Conservation (phyloP, 2,888 invertebrate genomes). For the Lamellibrachia columna region DNA sequence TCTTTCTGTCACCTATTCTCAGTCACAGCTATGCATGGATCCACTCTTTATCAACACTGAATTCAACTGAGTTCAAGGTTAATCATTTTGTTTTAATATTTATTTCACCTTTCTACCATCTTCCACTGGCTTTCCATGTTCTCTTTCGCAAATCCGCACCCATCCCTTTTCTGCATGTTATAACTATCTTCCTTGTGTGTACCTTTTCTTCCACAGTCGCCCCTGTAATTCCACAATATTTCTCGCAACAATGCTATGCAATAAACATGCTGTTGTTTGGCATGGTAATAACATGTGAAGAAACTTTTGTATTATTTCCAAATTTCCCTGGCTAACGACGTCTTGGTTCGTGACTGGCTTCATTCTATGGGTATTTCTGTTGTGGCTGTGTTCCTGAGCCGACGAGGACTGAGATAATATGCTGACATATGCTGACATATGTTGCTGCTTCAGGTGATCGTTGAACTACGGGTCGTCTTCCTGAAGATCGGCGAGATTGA, state of each 20-base stretch:
- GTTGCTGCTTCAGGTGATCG: slow-evolving; percentile 45
- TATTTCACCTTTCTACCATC: neutral
- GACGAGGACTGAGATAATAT: too few relatives aligned
- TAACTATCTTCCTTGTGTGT: neutral
- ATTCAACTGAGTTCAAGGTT: too few relatives aligned
- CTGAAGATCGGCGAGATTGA: slow-evolving; percentile 62
- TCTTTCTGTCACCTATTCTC: too few relatives aligned
- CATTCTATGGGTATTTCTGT: too few relatives aligned
- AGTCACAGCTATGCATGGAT: too few relatives aligned
- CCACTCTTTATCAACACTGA: too few relatives aligned
- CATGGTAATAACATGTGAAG: too few relatives aligned
- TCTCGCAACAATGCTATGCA: neutral
- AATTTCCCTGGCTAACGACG: too few relatives aligned
- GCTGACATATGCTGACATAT: neutral
- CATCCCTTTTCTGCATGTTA: neutral
- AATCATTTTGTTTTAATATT: too few relatives aligned
- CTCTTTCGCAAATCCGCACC: neutral
- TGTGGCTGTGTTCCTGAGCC: too few relatives aligned
- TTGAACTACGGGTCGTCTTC: slow-evolving; percentile 60
- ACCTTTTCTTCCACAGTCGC: neutral
- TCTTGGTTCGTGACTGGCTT: too few relatives aligned
- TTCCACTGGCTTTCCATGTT: neutral
- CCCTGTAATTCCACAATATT: neutral
- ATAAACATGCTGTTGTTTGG: neutral
- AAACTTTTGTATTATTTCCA: too few relatives aligned